Percentiles rank a stretch among this genome's conserved stretches.
phyloP scores from a whole-genome alignment of 2,797 vertebrate species.

The Prionace glauca region DNA sequence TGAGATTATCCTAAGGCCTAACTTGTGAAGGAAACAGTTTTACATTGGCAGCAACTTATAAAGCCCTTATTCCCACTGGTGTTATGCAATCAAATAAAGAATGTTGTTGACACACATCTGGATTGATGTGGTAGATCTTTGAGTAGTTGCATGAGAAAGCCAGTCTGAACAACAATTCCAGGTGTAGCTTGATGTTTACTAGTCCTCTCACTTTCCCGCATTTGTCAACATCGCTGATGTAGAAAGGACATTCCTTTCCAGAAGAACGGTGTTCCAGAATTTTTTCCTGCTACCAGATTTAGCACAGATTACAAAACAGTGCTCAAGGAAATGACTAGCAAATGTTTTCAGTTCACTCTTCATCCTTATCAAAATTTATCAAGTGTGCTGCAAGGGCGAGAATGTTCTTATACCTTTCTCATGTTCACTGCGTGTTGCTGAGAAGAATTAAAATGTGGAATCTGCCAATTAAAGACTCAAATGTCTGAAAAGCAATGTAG shows the following conservation, averaged over 20 bases:
- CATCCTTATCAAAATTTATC: not conserved
- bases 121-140: not conserved
- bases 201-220: not conserved
- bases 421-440: not conserved
- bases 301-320: not conserved
- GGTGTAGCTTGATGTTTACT: not conserved
- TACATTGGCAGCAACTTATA: not conserved
- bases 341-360: not conserved
- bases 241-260: not conserved
- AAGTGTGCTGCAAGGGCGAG: not conserved
- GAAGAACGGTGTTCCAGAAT: not conserved
- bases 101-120: not conserved
- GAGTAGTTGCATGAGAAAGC: not conserved
- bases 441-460: not conserved
- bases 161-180: not conserved
- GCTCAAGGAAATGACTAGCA: not conserved
- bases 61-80: not conserved
- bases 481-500: not conserved
- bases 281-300: not conserved
- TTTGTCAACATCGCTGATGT: not conserved
- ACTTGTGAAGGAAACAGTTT: not conserved
- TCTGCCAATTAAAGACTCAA: not conserved
- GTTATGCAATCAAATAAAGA: constrained; percentile 3
- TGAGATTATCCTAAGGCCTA: not conserved
- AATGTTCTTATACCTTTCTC: not conserved